A percentile compares a stretch with the other conserved stretches of the same genome.
These are phyloP conservation scores for Agrotis clavis DNA, from an alignment of 2,888 invertebrate species.

Conservation along the genomic window DNA sequence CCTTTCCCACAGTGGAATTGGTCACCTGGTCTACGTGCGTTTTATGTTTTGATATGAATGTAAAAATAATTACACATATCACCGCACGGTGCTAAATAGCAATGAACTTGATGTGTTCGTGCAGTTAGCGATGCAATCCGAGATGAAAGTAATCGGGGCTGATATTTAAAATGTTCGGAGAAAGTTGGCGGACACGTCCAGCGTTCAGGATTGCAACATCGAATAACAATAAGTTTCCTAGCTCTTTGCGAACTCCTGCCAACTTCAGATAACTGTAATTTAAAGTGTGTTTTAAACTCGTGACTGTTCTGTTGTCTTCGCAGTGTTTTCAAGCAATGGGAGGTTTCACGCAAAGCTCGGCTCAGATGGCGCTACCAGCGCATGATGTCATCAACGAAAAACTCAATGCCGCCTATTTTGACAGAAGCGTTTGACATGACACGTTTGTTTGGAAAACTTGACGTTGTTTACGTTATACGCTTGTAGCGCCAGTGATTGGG, in stretches of 20 bases:
- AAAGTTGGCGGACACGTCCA: conserved; percentile 68
- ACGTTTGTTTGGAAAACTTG: too few relatives aligned
- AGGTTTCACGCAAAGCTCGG: not conserved
- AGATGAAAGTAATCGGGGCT: conserved; percentile 67
- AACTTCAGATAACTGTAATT: conserved; percentile 69
- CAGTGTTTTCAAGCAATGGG: conserved; percentile 1
- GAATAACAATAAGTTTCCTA: conserved; percentile 72
- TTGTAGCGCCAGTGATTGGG: too few relatives aligned
- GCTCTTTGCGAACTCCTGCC: conserved; percentile 66
- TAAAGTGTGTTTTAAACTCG: conserved; percentile 52
- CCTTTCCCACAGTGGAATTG: too few relatives aligned
- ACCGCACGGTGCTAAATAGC: conserved; percentile 38
- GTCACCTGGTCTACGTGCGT: not conserved
- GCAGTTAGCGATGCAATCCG: conserved; percentile 49
- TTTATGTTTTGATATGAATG: conserved; percentile 37
- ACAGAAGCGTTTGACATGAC: too few relatives aligned
- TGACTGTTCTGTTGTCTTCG: conserved; percentile 44
- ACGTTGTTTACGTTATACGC: too few relatives aligned
- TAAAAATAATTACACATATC: conserved; percentile 47
- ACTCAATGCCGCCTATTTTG: too few relatives aligned
- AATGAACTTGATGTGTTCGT: conserved; percentile 44
- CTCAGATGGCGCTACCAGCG: too few relatives aligned
- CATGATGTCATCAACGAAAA: too few relatives aligned
- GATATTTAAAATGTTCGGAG: conserved; percentile 69
- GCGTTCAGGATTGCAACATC: conserved; percentile 69